Evolutionary conservation across 92 coral and sea anemone species (phyloP).

Genomic region (Chrysogorgia sp.): DNA sequence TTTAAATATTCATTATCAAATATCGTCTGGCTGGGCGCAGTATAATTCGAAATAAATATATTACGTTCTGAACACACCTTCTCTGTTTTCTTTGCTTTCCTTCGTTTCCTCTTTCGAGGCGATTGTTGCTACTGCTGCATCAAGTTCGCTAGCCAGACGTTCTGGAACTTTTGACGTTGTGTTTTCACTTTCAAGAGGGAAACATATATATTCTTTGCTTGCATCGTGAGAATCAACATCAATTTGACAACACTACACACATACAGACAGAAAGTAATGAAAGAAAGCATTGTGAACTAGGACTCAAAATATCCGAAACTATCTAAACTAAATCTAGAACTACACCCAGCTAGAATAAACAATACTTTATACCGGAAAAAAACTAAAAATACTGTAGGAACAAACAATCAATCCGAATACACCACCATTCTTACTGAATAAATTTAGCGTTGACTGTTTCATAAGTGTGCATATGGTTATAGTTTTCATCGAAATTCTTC

Average conservation of each 20-base stretch:
- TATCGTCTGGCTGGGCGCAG: no score
- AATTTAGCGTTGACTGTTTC: no score
- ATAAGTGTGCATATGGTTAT: no score
- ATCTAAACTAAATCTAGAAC: background rate
- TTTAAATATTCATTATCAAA: no score
- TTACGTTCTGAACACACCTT: no score
- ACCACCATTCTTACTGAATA: background rate
- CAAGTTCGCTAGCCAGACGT: no score
- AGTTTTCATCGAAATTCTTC: no score
- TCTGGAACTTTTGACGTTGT: background rate
- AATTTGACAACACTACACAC: constrained; percentile 30
- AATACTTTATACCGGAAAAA: no score
- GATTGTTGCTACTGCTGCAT: no score
- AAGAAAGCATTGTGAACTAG: background rate
- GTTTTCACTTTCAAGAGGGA: background rate
- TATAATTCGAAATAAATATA: no score
- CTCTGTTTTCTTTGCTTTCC: background rate
- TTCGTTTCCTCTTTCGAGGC: no score
- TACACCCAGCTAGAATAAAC: background rate
- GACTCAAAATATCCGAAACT: background rate
- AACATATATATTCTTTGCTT: constrained; percentile 9
- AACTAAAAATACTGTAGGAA: no score
- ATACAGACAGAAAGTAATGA: background rate
- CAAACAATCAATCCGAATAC: background rate
- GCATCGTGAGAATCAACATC: constrained; percentile 31